Evolutionary conservation across 2,113 vertebrate genomes (phyloP).

Genomic region (Thamnophis sirtalis): DNA sequence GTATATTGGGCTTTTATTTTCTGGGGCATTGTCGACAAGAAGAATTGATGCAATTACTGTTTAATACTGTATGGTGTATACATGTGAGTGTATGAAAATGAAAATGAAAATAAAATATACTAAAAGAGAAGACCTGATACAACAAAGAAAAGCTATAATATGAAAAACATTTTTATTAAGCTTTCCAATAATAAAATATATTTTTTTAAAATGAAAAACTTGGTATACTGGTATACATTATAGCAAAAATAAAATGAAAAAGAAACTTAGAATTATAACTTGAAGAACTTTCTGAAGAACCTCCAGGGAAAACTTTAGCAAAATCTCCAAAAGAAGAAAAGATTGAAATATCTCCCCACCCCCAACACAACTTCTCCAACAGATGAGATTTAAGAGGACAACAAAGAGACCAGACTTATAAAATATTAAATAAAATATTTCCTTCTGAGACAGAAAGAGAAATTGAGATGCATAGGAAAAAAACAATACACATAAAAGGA

Average conservation of each 20-base stretch:
- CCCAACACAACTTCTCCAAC: neutral
- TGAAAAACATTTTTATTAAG: constrained; percentile 9
- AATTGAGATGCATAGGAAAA: constrained; percentile 9
- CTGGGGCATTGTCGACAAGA: no score
- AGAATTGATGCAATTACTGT: no score
- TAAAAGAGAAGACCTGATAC: neutral
- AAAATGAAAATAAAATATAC: no score
- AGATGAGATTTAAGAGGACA: constrained; percentile 36
- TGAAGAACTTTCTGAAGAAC: constrained; percentile 4
- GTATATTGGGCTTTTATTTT: no score
- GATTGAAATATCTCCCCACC: neutral
- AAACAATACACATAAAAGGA: constrained; percentile 1
- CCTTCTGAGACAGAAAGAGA: constrained; percentile 21
- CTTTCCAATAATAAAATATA: constrained; percentile 12
- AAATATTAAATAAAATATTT: constrained; percentile 27
- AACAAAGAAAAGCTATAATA: neutral
- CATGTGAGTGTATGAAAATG: no score
- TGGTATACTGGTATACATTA: neutral
- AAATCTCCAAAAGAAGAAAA: neutral
- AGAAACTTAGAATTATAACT: constrained; percentile 12
- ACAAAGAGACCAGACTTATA: neutral
- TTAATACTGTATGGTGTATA: no score
- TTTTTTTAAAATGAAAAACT: neutral
- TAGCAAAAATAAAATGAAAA: constrained; percentile 11
- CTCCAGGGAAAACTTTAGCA: neutral